Conservation (phyloP, 2,888 invertebrate species). For the Euzophera pinguis region DNA sequence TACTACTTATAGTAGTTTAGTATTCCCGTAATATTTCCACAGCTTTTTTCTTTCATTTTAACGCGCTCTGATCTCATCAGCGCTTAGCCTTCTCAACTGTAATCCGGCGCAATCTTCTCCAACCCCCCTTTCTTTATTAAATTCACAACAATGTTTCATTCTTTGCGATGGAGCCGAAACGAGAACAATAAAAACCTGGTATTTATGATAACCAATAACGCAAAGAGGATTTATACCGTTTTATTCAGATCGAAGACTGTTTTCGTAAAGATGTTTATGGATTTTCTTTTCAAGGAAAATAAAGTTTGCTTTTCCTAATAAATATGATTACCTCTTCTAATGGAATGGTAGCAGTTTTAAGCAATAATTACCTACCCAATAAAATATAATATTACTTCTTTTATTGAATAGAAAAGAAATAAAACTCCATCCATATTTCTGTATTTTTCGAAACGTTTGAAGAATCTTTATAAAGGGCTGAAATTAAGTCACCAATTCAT, state of each 20-base stretch:
- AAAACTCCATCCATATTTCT: too few species aligned
- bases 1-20: too few species aligned
- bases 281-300: too few species aligned
- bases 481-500: too few species aligned
- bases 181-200: not conserved
- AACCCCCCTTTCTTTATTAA: conserved; percentile 10
- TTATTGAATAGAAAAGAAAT: too few species aligned
- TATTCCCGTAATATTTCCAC: not conserved
- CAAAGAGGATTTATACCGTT: not conserved
- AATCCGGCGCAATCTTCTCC: conserved; percentile 10
- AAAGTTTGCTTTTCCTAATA: too few species aligned
- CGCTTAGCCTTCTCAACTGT: not conserved
- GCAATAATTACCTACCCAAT: too few species aligned
- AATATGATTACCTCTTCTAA: too few species aligned
- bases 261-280: not conserved
- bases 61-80: not conserved
- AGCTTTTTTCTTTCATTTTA: conserved; percentile 1
- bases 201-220: not conserved
- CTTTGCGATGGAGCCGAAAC: not conserved
- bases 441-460: too few species aligned
- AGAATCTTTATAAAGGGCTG: too few species aligned
- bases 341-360: too few species aligned
- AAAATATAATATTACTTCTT: too few species aligned
- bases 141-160: conserved; percentile 9
- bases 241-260: not conserved